Evolutionary conservation across 2,797 vertebrate genomes (phyloP).

Genomic region (Sphenodon punctatus): DNA sequence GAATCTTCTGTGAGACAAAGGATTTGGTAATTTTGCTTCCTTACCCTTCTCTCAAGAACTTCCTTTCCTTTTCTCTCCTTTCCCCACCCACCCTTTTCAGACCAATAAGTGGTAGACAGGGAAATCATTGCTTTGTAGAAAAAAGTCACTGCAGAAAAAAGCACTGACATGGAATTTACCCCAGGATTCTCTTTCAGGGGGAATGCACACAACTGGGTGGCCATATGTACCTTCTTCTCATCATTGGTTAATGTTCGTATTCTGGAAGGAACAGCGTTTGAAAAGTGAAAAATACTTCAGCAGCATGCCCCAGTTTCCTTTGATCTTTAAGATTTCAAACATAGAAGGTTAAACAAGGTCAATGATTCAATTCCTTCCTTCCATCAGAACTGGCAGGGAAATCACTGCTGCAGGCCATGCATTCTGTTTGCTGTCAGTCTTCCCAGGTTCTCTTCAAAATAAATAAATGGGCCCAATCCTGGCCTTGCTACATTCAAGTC

Average conservation of each 20-base stretch:
- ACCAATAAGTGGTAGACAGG: background rate
- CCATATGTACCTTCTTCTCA: too few relatives aligned
- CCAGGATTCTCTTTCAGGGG: background rate
- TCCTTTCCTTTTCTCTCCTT: too few relatives aligned
- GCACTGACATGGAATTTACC: background rate
- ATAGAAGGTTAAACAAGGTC: background rate
- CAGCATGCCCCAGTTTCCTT: background rate
- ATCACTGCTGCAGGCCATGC: background rate
- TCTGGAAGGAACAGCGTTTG: background rate
- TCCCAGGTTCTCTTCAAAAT: background rate
- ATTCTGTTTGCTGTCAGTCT: background rate
- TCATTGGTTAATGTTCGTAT: background rate
- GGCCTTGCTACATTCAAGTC: background rate
- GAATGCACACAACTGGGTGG: too few relatives aligned
- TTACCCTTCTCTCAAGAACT: background rate
- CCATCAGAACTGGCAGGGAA: background rate
- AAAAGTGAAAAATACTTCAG: background rate
- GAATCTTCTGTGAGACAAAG: background rate
- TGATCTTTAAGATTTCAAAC: background rate
- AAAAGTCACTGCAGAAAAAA: background rate
- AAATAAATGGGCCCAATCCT: background rate
- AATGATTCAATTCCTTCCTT: background rate
- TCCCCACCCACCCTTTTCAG: background rate
- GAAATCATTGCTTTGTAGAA: background rate
- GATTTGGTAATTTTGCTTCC: background rate